Evolutionary conservation across 2,888 invertebrate genomes (phyloP).

Genomic region (Noctua fimbriata): DNA sequence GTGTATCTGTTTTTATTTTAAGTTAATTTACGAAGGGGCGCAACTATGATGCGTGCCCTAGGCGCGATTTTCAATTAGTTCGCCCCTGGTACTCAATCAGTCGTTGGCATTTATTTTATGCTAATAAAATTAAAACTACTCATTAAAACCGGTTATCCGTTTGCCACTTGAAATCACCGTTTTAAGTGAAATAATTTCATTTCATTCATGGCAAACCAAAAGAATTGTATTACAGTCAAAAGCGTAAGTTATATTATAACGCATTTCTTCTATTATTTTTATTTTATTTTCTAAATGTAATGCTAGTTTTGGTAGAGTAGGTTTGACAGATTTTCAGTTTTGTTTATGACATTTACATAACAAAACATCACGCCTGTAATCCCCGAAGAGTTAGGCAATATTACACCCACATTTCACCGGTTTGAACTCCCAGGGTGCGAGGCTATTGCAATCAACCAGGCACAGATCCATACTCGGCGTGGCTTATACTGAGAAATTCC

Average conservation of each 20-base stretch:
- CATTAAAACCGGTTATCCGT: neutral
- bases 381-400: neutral
- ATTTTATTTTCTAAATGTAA: neutral
- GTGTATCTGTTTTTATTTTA: no score
- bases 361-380: no score
- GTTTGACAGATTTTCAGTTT: no score
- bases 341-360: no score
- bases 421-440: neutral
- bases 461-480: neutral
- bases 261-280: no score
- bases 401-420: neutral
- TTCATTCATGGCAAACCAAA: neutral
- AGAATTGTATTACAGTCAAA: neutral
- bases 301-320: no score
- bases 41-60: no score
- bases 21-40: no score
- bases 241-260: neutral
- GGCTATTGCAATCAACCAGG: neutral
- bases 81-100: no score
- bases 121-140: neutral
- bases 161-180: neutral
- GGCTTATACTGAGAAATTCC: no score
- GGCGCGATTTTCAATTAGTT: no score
- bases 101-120: neutral
- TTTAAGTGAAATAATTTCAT: neutral